A percentile compares a stretch with the other conserved stretches of the same genome.
These are phyloP conservation scores for Pterois miles DNA, from an alignment of 2,797 vertebrate species.

Conservation along the genomic window DNA sequence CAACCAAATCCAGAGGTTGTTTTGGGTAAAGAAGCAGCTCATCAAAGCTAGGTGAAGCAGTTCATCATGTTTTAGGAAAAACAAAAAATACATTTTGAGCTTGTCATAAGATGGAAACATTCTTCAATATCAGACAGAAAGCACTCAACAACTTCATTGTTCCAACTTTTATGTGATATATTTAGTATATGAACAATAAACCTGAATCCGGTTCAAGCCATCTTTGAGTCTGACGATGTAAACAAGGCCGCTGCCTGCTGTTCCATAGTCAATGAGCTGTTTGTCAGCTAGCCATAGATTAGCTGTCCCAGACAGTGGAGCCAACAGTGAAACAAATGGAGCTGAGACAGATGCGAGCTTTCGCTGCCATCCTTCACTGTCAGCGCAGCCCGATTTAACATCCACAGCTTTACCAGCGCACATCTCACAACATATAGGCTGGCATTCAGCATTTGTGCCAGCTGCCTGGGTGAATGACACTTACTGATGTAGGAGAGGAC, in stretches of 20 bases:
- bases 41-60: background rate
- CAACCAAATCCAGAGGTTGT: slow-evolving; percentile 9
- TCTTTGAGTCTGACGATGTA: slow-evolving; percentile 52
- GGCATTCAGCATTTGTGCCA: slow-evolving; percentile 31
- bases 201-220: background rate
- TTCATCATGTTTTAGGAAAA: background rate
- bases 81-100: background rate
- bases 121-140: background rate
- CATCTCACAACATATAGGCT: slow-evolving; percentile 20
- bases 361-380: slow-evolving; percentile 68
- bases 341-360: slow-evolving; percentile 69
- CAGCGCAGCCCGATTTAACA: slow-evolving; percentile 50
- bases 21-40: background rate
- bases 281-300: slow-evolving; percentile 76
- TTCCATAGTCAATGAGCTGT: slow-evolving; percentile 73
- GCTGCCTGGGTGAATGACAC: slow-evolving; percentile 35
- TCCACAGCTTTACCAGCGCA: slow-evolving; percentile 35
- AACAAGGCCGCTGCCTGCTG: slow-evolving; percentile 67
- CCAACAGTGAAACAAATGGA: slow-evolving; percentile 75
- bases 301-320: slow-evolving; percentile 68
- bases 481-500: slow-evolving; percentile 8
- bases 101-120: background rate
- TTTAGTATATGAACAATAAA: slow-evolving; percentile 11
- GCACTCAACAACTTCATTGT: background rate
- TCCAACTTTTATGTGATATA: background rate